Percentiles rank a stretch among this genome's conserved stretches.
These are phyloP conservation scores for Charanyca ferruginea DNA, from an alignment of 2,888 invertebrate species.

Conservation along the genomic window DNA sequence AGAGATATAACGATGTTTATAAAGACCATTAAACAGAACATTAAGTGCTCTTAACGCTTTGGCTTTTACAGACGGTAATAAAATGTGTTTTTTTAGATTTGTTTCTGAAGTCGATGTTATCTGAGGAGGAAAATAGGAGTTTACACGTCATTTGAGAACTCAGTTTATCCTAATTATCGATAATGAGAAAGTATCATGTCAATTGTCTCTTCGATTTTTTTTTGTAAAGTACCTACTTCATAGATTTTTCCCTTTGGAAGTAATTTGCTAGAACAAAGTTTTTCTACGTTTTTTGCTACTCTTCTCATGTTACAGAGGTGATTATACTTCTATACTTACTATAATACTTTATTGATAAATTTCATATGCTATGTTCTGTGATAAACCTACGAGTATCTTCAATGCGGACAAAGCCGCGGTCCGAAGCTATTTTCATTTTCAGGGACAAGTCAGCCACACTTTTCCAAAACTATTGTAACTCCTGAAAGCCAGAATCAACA, in stretches of 20 bases:
- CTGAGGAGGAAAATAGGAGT: conserved; percentile 6
- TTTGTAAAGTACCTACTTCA: neutral
- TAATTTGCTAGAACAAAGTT: no score
- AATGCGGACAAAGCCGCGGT: no score
- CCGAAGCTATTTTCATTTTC: no score
- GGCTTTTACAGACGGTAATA: conserved; percentile 58
- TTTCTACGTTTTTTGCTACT: no score
- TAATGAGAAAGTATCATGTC: neutral
- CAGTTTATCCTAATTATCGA: conserved; percentile 15
- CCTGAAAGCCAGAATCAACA: no score
- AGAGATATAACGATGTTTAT: conserved; percentile 57
- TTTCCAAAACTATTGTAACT: no score
- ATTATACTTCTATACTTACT: no score
- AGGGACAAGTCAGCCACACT: no score
- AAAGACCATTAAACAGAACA: conserved; percentile 63
- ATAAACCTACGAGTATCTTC: no score
- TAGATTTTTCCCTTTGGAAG: neutral
- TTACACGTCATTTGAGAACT: neutral
- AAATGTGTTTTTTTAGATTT: conserved; percentile 42
- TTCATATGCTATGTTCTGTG: no score
- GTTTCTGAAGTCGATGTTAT: conserved; percentile 21
- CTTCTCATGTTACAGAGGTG: no score
- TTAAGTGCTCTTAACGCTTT: conserved; percentile 63
- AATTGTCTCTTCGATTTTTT: neutral
- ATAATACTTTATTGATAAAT: no score